Evolutionary conservation across 2,888 invertebrate species (phyloP).

Genomic region (Lysandra bellargus): DNA sequence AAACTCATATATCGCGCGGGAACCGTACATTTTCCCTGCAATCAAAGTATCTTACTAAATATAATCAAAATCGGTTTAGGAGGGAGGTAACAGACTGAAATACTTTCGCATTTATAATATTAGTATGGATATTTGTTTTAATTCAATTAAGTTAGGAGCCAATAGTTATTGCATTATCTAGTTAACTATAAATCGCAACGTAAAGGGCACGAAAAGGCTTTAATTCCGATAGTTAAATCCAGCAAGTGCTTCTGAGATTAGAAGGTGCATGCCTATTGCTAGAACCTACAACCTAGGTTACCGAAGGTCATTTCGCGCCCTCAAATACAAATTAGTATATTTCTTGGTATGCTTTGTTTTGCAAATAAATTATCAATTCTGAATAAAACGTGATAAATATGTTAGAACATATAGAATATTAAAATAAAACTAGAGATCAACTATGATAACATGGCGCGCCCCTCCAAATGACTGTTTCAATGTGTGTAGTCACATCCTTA

Average conservation of each 20-base stretch:
- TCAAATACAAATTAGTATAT: slow-evolving; percentile 8
- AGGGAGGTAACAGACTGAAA: too few species aligned
- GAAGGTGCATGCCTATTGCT: slow-evolving; percentile 23
- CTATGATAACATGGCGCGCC: too few species aligned
- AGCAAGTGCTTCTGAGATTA: slow-evolving; percentile 21
- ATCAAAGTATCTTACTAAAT: too few species aligned
- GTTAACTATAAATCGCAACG: not conserved
- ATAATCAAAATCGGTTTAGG: too few species aligned
- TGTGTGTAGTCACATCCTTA: too few species aligned
- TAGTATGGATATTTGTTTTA: not conserved
- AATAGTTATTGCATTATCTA: not conserved
- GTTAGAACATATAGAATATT: not conserved
- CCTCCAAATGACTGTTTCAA: too few species aligned
- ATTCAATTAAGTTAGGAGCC: not conserved
- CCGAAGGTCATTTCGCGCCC: slow-evolving; percentile 20
- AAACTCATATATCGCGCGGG: too few species aligned
- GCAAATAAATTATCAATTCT: not conserved
- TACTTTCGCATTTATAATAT: too few species aligned
- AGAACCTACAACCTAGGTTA: not conserved
- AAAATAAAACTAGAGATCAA: not conserved
- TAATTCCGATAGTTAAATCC: slow-evolving; percentile 17
- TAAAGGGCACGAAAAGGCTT: not conserved
- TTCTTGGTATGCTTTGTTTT: slow-evolving; percentile 1
- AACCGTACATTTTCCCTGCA: too few species aligned
- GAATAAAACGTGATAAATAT: not conserved